Evolutionary conservation across 2,113 vertebrate genomes (phyloP).

Genomic region (Brachionichthys hirsutus): DNA sequence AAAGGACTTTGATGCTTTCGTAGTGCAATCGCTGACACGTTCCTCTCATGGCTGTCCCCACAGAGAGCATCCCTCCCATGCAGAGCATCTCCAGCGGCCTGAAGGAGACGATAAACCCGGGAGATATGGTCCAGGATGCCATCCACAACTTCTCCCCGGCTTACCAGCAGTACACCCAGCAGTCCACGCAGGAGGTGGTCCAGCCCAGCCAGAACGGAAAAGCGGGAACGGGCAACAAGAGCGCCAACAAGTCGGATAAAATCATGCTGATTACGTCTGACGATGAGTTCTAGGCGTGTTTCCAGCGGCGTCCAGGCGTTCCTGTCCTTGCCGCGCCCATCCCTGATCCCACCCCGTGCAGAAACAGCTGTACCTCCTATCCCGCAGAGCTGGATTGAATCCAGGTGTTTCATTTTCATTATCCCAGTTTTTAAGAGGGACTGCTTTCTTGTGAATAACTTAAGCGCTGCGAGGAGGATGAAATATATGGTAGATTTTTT

Average conservation of each 20-base stretch:
- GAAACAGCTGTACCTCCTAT: constrained; percentile 32
- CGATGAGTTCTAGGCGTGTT: constrained; percentile 83
- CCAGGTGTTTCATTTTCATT: constrained; percentile 46
- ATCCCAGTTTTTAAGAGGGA: constrained; percentile 46
- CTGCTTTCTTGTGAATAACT: constrained; percentile 39
- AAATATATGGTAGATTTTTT: constrained; percentile 10
- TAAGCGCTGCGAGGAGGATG: constrained; percentile 10
- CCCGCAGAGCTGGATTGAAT: constrained; percentile 36
- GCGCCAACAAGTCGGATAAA: constrained; percentile 85
- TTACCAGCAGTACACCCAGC: constrained; percentile 91
- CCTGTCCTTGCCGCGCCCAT: constrained; percentile 22
- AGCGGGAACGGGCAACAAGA: constrained; percentile 42
- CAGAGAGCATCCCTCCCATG: constrained; percentile 85
- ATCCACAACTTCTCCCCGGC: constrained; percentile 90
- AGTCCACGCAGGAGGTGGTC: constrained; percentile 87
- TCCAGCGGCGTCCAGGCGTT: constrained; percentile 39
- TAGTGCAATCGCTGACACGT: background rate
- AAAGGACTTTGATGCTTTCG: too few species aligned
- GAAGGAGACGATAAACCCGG: constrained; percentile 92
- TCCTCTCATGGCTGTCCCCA: constrained; percentile 10
- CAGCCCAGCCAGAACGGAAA: constrained; percentile 74
- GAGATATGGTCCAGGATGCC: constrained; percentile 92
- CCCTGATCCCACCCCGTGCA: constrained; percentile 20
- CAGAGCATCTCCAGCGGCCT: constrained; percentile 94
- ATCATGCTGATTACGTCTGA: constrained; percentile 88